Base-by-base conservation (phyloP, 1,140 invertebrate species). In the Drosophila azteca region DNA sequence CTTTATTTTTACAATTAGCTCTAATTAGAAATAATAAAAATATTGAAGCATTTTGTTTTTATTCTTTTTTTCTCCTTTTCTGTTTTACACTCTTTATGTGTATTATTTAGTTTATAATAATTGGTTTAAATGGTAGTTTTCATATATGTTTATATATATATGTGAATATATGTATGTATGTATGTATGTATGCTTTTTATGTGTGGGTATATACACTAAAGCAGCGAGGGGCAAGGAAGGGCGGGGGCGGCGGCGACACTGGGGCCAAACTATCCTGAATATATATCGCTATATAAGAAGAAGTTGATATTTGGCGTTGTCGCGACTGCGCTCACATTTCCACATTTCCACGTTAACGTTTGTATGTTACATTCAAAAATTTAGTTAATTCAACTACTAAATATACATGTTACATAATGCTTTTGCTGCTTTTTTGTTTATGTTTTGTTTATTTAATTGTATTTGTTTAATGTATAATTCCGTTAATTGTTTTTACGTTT, bases 1-100 rank as follows among this genome's bases (percentile, higher is more conserved):
- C 78, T 72, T 84, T 84, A 84, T 50, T 68, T 79, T 62, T 84
- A 79, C 72, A 83, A 65, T 83, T 84, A 84, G 66, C 65, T 81
- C 87, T 85, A 81, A 72, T 78, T 85, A 87, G 65, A 85, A 85
- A 85, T 81, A 85, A 85, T 80, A 80, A 87, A 85, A 85, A 85
- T 85, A 85, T 85, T 85, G 82, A 85, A 85, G 82, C 82, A 81
- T 85, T 78, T 74, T 55, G 29, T 79, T 60, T 57, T 64, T 41
- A 64, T 74, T 51, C 17, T 60, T 57, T 64, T 41, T 68, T 74
- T 51, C 17, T 55, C 26, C 13, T 74, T 74, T 66, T 75, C 17
- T 74, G 58, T 83, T 79, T 73, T 66, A 53, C 62, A 68, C 41
- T 77, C 60, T 74, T 77, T 78, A 69, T 46, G 50, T 77, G 76